Evolutionary conservation across 1,140 invertebrate genomes (phyloP), one percentile per base, ranked within the genome.

Genomic region (Ips typographus): DNA sequence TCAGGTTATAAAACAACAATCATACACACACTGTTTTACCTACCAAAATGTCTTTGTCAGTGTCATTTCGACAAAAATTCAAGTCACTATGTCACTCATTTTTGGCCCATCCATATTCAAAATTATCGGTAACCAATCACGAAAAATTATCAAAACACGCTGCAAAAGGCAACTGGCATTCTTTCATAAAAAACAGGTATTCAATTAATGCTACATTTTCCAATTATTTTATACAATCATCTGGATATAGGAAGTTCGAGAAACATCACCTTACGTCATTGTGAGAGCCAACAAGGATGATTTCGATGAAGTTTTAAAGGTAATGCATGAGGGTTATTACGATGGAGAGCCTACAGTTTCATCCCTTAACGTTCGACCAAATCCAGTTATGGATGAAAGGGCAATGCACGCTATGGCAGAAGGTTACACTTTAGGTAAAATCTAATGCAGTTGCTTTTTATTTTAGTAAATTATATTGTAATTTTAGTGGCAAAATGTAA

Each of bases 401-500:
- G 59, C 68, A 1, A 38, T 72, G 8, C 71, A 80, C 36, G 66
- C 77, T 2, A 65, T 84, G 36, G 71, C 60, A 6, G 75, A 80
- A 60, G 82, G 82, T 36, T 75, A 79, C 38, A 71, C 68, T 44
- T 59, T 73, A 40, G 69, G 69, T 71, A 64, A 68, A 55, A 61
- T 47, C 2, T 58, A 58, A 6, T 6, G 36, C 4, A 3, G 36
- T 2, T 38, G 36, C 49, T 52, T n/a, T 43, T 36, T 67, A 1
- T 49, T 41, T 40, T 49, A 44, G 42, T 57, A 65, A 56, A 65
- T 49, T 3, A 44, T 37, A 3, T 22, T 65, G 47, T 53, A 62
- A 36, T 59, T 83, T 41, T 42, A 71, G 80, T 84, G 41, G 80
- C 78, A 1, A 79, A 78, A 73, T 78, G 81, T 67, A 76, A 74